Conservation (phyloP, 2,888 invertebrate species). For the Drosophila infuscata region DNA sequence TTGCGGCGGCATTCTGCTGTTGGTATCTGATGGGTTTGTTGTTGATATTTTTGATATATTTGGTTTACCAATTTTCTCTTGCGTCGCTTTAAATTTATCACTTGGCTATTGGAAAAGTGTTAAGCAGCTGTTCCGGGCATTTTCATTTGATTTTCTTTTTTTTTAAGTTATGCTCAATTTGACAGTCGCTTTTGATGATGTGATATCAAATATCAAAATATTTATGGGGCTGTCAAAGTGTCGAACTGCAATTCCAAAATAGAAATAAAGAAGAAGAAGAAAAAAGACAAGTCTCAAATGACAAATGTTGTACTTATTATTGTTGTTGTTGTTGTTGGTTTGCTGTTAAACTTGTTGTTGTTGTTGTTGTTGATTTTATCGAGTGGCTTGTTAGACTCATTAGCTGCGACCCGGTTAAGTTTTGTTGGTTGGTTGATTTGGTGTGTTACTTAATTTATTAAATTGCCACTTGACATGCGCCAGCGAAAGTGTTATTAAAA, state of each 20-base stretch:
- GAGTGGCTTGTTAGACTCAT: constrained; percentile 38
- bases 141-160: constrained; percentile 9
- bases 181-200: constrained; percentile 39
- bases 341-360: constrained; percentile 9
- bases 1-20: constrained; percentile 51
- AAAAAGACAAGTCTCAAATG: constrained; percentile 43
- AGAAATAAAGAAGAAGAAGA: constrained; percentile 22
- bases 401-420: constrained; percentile 47
- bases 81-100: constrained; percentile 36
- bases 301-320: constrained; percentile 41
- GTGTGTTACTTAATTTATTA: constrained; percentile 32
- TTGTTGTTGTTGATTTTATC: constrained; percentile 12
- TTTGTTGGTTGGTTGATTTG: constrained; percentile 16
- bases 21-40: constrained; percentile 4
- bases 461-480: constrained; percentile 49
- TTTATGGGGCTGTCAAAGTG: constrained; percentile 22
- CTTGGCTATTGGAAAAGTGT: constrained; percentile 44
- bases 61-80: constrained; percentile 1
- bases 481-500: constrained; percentile 73
- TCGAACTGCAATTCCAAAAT: constrained; percentile 50
- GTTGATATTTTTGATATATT: not conserved
- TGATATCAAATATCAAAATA: constrained; percentile 33
- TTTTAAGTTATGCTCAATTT: constrained; percentile 42
- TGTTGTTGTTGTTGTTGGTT: constrained; percentile 9
- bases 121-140: constrained; percentile 53